Evolutionary conservation across 1,140 invertebrate genomes (phyloP).

Genomic region (Drosophila neocordata): DNA sequence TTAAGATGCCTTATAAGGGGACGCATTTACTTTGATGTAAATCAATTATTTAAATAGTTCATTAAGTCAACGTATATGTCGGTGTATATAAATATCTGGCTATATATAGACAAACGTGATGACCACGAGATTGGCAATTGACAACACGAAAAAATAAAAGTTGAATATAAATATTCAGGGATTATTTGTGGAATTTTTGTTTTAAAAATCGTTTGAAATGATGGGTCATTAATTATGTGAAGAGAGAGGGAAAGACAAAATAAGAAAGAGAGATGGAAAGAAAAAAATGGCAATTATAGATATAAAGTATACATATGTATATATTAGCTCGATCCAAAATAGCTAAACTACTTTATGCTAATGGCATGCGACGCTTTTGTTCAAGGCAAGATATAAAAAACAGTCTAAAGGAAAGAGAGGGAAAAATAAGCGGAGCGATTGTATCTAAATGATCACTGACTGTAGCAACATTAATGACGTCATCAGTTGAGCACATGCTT

Average conservation of each 20-base stretch:
- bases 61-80: constrained; percentile 18
- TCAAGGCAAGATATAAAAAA: constrained; percentile 64
- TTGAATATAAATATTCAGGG: constrained; percentile 22
- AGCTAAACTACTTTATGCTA: constrained; percentile 72
- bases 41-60: constrained; percentile 2
- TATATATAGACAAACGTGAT: constrained; percentile 55
- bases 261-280: background rate
- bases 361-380: constrained; percentile 63
- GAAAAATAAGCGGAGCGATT: constrained; percentile 6
- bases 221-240: constrained; percentile 39
- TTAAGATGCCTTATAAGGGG: background rate
- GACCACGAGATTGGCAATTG: constrained; percentile 56
- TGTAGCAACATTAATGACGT: constrained; percentile 50
- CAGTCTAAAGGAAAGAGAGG: constrained; percentile 1
- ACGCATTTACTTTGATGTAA: background rate
- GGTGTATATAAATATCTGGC: background rate
- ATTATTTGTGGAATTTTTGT: constrained; percentile 57
- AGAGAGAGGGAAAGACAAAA: background rate
- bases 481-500: constrained; percentile 49
- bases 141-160: constrained; percentile 24
- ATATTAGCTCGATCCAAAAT: constrained; percentile 42
- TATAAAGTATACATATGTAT: background rate
- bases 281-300: background rate
- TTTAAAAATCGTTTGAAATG: constrained; percentile 36
- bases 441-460: constrained; percentile 1